Evolutionary conservation across 2,113 vertebrate species (phyloP), one percentile per base, ranked within the genome.

Genomic region (Strix uralensis): DNA sequence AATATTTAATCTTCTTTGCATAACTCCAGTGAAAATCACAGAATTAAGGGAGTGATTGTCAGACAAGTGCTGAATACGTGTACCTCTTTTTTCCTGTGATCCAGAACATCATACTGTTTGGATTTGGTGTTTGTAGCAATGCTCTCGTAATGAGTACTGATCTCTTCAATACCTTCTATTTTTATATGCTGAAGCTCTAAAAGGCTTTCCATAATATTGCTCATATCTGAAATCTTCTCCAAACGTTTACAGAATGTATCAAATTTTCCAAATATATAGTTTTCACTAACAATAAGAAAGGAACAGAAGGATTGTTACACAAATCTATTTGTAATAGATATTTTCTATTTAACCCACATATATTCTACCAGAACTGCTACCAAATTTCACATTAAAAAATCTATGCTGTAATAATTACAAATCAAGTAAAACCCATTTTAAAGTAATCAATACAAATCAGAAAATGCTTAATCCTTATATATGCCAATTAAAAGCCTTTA

Each of bases 261-360:
- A 88, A 99, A 98, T 97, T 98, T 99, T 81, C 98, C 98, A 88
- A 99, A 99, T 90, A 99, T 98, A 67, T 98, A 98, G 94, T 98
- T 99, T 92, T 99, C 98, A 97, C 98, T 99, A 94, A 46, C 55
- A 89, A 72, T 27, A 59, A 94, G 71, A 95, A 91, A 74, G 30
- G 6, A 83, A 81, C 14, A 91, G 47, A 69, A 20, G 5, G 29
- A 69, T 46, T 62, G 38, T 78, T 91, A 77, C 21, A 38, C 52
- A 94, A 80, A 88, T 36, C 13, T 88, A n/a, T 69, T 81, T 70
- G 30, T 52, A 82, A 84, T 7, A 67, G 5, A 44, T 72, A 34
- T 92, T 67, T 71, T 81, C 58, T 47, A 38, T 80, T 92, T 72
- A 81, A 74, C 11, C 6, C 2, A 72, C 11, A 38, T 34, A 78